phyloP scores from a whole-genome alignment of 2,797 vertebrate species.

The Etheostoma nigrum region DNA sequence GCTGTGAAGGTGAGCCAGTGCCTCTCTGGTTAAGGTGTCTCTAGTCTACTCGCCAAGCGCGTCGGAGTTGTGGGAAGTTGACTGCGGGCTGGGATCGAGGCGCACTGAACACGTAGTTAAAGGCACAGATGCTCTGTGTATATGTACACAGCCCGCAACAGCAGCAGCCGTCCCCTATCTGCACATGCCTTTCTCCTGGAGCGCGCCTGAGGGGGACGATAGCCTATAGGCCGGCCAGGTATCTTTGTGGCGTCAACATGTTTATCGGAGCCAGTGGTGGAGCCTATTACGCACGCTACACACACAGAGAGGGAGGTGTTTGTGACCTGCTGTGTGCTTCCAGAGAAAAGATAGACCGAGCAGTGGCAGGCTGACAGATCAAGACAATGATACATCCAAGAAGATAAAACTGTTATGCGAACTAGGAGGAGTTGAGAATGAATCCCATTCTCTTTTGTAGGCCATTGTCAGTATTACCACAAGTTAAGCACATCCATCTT shows the following conservation, averaged over 20 bases:
- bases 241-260: constrained; percentile 63
- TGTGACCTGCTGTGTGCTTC: constrained; percentile 20
- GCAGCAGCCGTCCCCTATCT: constrained; percentile 41
- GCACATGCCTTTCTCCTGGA: constrained; percentile 60
- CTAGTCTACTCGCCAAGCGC: constrained; percentile 47
- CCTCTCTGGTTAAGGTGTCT: constrained; percentile 55
- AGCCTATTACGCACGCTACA: constrained; percentile 49
- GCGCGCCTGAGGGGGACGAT: constrained; percentile 51
- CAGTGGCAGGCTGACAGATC: constrained; percentile 9
- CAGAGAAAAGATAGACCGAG: neutral
- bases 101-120: constrained; percentile 67
- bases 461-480: no score
- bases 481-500: no score
- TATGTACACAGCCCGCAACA: constrained; percentile 23
- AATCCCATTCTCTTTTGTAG: no score
- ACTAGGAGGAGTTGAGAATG: no score
- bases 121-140: constrained; percentile 67
- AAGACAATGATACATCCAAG: constrained; percentile 1
- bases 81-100: constrained; percentile 39
- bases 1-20: constrained; percentile 72
- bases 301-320: constrained; percentile 59
- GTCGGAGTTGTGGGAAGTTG: constrained; percentile 67
- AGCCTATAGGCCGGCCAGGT: constrained; percentile 46
- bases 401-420: no score
- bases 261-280: constrained; percentile 62